Evolutionary conservation across 1,140 invertebrate species (phyloP).

Genomic region (Camponotus pennsylvanicus): DNA sequence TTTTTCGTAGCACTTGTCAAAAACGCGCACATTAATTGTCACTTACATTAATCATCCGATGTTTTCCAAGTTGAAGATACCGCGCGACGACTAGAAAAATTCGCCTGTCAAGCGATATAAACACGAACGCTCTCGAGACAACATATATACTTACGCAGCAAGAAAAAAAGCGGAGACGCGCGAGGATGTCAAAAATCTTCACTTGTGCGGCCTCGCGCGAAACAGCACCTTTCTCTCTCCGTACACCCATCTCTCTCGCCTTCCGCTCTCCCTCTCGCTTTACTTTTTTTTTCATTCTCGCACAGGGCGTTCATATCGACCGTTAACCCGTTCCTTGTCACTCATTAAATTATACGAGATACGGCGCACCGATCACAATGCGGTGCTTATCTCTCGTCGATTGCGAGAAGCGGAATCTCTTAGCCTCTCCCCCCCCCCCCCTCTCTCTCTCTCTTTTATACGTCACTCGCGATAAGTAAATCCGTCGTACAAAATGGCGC

Average conservation of each 20-base stretch:
- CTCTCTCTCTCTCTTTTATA: background rate
- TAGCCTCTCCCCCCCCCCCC: too few relatives aligned
- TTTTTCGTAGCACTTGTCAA: background rate
- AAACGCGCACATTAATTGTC: background rate
- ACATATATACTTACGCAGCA: slow-evolving; percentile 27
- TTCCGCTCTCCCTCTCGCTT: background rate
- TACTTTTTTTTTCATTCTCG: background rate
- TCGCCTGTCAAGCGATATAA: background rate
- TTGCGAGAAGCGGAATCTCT: background rate
- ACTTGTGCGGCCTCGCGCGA: background rate
- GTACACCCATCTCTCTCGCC: background rate
- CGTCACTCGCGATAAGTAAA: slow-evolving; percentile 26
- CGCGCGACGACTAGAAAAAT: background rate
- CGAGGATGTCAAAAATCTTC: background rate
- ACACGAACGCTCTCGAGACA: background rate
- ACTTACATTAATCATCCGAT: background rate
- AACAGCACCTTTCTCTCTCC: background rate
- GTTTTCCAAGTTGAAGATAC: background rate
- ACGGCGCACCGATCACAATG: background rate
- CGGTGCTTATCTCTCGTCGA: slow-evolving; percentile 1
- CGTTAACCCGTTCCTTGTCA: background rate
- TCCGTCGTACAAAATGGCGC: slow-evolving; percentile 45
- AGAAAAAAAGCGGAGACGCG: background rate
- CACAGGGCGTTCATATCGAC: background rate
- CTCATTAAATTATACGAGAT: background rate